Percentiles rank a stretch among this genome's conserved stretches.
phyloP scores from a whole-genome alignment of 2,888 invertebrate species.

The Sialis lutaria region DNA sequence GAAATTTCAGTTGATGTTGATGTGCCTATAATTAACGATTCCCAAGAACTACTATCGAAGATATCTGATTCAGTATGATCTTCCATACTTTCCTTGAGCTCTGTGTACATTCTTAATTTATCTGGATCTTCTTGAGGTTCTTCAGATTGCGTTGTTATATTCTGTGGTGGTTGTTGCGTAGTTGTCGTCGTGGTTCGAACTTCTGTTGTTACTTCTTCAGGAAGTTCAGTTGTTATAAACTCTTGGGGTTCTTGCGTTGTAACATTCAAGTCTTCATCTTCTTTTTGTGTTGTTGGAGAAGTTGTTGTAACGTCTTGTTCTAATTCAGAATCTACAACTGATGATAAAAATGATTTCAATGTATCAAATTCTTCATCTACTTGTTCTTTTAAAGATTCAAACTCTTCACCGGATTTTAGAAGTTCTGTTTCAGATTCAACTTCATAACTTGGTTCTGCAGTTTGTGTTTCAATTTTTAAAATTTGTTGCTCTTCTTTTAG shows the following conservation, averaged over 20 bases:
- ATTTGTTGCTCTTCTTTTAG: constrained; percentile 15
- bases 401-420: too few relatives aligned
- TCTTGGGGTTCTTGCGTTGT: constrained; percentile 12
- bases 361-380: too few relatives aligned
- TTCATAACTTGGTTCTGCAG: constrained; percentile 14
- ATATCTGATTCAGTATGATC: not conserved
- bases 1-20: constrained; percentile 68
- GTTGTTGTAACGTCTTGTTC: constrained; percentile 16
- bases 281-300: constrained; percentile 24
- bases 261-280: constrained; percentile 11
- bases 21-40: constrained; percentile 43
- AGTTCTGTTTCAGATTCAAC: too few relatives aligned
- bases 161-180: constrained; percentile 7
- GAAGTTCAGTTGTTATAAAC: constrained; percentile 13
- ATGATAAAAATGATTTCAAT: too few relatives aligned
- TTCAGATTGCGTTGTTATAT: constrained; percentile 1
- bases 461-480: constrained; percentile 23
- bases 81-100: not conserved
- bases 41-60: constrained; percentile 24
- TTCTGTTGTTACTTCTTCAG: constrained; percentile 10
- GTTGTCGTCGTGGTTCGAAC: constrained; percentile 11
- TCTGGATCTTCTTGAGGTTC: constrained; percentile 2
- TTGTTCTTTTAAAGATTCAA: too few relatives aligned
- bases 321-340: too few relatives aligned
- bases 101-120: constrained; percentile 1